Base-by-base conservation (phyloP, 2,888 invertebrate species). In the Drosophila cognata region DNA sequence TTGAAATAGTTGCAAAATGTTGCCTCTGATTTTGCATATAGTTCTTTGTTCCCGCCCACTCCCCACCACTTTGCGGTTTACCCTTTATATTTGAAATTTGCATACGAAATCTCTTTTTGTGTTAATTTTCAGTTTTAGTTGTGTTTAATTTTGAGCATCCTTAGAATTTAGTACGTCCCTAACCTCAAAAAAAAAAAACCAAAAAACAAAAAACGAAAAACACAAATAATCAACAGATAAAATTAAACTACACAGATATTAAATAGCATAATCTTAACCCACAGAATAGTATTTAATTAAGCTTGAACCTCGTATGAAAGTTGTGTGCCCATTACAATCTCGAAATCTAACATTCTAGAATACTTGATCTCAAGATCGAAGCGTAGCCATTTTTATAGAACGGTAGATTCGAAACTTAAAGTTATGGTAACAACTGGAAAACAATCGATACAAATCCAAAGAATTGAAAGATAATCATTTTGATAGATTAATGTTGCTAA, bases 111-210 rank as follows among this genome's bases (percentile, higher is more conserved):
- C 56, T 66, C 48, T 51, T 60, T 70, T 70, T 73, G 46, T 73
- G 58, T 60, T 72, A 63, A 59, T 72, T 63, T 61, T 63, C 50
- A 74, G 68, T 82, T 82, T 68, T 50, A 77, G 71, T 78, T 80
- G 68, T 74, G 73, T 83, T 82, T 81, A 76, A 77, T 74, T 59
- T 73, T 64, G 50, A 81, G 71, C 75, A 79, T 77, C 66, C 71
- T 60, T 78, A 78, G 80, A 48, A 29, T n/a, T 64, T 80, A 71
- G 64, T 50, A 46, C 67, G 77, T 80, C 77, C 81, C 77, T 80
- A 78, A 78, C 77, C 77, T 62, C 50, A 62, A 66, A 58, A 52
- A 43, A 53, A 35, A 56, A 10, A 28, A 35, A 21, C 1, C 21
- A 21, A 21, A 25, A 35, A 13, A 41, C 7, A 8, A 36, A 57